Evolutionary conservation across 2,797 vertebrate species (phyloP), one percentile per base, ranked within the genome.

Genomic region (Sphenopsis melanotis): DNA sequence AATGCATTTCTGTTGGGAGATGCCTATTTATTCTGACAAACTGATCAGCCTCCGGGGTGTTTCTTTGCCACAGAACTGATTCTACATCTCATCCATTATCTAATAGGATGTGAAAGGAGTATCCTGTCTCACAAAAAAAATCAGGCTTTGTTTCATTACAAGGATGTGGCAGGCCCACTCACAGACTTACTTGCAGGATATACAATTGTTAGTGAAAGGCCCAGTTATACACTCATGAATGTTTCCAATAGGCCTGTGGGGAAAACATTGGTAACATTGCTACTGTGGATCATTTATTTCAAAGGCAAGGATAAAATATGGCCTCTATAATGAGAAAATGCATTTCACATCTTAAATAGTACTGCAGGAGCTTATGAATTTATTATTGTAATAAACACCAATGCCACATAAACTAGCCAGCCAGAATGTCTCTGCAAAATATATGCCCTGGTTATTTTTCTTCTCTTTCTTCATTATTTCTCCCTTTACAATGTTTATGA

Each of bases 1-100:
- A 95, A 95, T 97, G 95, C 84, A 83, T 97, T 97, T 95, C 93
- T 97, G 94, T 97, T 95, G 91, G 95, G 95, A 95, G 97, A 97
- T 94, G 87, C 97, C 97, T 97, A 96, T 97, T 97, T 98, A 97
- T 97, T 97, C 94, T 98, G 97, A 98, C 97, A 98, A 97, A 98
- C 90, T 1, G 81, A 98, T 97, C 97, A 96, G 95, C 97, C 97
- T 97, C 95, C 26, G 1, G 97, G 96, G 94, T 92, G 87, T 93
- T 96, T 90, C 85, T 97, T 89, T 91, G 93, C 97, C 92, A 66
- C 85, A 97, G 95, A 97, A 93, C 97, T 94, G 96, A 96, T 97
- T 97, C 97, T 95, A 95, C 95, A 96, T 97, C 96, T 97, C 97
- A 97, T 97, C 97, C 94, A 69, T 93, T 90, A 95, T 89, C 96